These are phyloP conservation scores for Platalea minor DNA, from an alignment of 2,797 vertebrate species.

Conservation along the genomic window DNA sequence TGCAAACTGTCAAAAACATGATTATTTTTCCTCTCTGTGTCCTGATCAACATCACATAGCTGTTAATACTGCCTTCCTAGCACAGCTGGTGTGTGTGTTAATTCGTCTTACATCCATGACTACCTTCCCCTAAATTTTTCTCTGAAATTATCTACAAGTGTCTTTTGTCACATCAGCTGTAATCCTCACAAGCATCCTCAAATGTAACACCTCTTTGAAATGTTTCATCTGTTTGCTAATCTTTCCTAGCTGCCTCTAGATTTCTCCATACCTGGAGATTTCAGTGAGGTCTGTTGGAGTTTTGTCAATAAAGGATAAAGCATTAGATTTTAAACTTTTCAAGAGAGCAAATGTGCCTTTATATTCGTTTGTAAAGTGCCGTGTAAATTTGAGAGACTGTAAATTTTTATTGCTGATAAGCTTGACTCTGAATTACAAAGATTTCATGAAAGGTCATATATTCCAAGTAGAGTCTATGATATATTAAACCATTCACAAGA, in stretches of 20 bases:
- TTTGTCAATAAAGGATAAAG: neutral
- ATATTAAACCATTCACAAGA: slow-evolving; percentile 36
- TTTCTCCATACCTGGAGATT: neutral
- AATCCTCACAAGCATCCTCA: neutral
- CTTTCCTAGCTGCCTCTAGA: neutral
- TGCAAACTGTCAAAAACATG: neutral
- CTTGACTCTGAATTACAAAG: slow-evolving; percentile 20
- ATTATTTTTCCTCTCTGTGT: neutral
- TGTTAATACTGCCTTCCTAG: neutral
- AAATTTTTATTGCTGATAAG: slow-evolving; percentile 26
- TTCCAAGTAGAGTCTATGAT: slow-evolving; percentile 18
- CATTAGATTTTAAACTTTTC: slow-evolving; percentile 8
- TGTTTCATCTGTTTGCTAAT: slow-evolving; percentile 13
- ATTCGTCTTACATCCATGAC: neutral
- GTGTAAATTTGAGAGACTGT: neutral
- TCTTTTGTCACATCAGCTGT: neutral
- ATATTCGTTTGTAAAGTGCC: neutral
- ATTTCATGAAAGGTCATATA: slow-evolving; percentile 45
- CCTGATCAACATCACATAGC: neutral
- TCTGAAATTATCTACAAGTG: neutral
- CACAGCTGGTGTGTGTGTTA: neutral
- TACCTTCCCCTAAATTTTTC: neutral
- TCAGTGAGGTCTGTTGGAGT: neutral
- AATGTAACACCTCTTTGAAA: neutral
- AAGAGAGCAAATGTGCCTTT: neutral